Base-by-base conservation (phyloP, 2,113 vertebrate species). In the Cyphomyrus plagiostoma region DNA sequence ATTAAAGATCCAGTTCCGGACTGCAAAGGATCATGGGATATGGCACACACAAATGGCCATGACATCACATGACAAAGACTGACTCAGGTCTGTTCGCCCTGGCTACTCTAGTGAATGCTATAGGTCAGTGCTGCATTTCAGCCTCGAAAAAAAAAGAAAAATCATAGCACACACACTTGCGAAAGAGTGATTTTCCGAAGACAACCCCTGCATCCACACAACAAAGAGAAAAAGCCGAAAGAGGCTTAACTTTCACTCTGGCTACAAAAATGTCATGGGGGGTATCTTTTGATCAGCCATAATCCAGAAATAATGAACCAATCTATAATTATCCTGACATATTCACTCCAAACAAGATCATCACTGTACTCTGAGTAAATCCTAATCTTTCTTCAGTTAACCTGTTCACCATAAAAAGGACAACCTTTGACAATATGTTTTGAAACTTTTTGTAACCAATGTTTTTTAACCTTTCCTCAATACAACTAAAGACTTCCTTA, bases 171-270 rank as follows among this genome's bases (percentile, higher is more conserved):
- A 42, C 35, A 30, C n/a, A 70, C 74, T 39, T 17, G 15, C 19
- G 15, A 80, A 80, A 15, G 35, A 80, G 35, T 6, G 35, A 39
- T 80, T 80, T 80, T 80, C 35, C 17, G 30, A 39, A 77, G 13
- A 15, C 30, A 7, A 35, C 6, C 74, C 58, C 74, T 35, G 2
- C 35, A 42, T 80, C 35, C 74, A 80, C 74, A 77, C 30, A 77
- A 42, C 74, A 80, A 19, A 80, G 74, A 80, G 35, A 42, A 42
- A 80, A 80, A 42, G 35, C 35, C 35, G 1, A 13, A 42, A 35
- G 13, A 80, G 15, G 74, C 74, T 80, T 80, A 80, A 80, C 74
- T 80, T 80, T 77, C 74, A 77, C 70, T 39, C 70, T 77, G 74
- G 74, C 30, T 70, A n/a, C 62, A 70, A 70, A 66, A 70, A 26